phyloP scores from a whole-genome alignment of 1,140 invertebrate genomes.

The Hyphantria cunea region DNA sequence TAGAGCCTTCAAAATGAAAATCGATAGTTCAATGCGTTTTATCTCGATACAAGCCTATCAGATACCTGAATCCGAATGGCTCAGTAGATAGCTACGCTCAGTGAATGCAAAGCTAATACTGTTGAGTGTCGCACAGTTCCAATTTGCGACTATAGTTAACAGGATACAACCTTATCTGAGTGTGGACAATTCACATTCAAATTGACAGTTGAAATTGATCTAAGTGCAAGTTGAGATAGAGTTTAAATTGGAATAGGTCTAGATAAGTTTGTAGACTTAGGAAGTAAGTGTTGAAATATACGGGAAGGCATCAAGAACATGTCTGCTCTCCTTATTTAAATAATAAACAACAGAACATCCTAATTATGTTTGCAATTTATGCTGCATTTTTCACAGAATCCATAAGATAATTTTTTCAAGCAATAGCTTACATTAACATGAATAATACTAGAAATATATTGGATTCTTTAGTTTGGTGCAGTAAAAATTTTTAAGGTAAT shows the following conservation, averaged over 20 bases:
- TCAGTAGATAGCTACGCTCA: slow-evolving; percentile 52
- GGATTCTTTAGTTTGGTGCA: no score
- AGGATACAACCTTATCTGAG: slow-evolving; percentile 48
- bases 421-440: no score
- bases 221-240: slow-evolving; percentile 2
- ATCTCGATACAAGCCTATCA: slow-evolving; percentile 54
- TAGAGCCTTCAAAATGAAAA: no score
- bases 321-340: no score
- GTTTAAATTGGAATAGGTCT: not conserved
- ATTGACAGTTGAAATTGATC: slow-evolving; percentile 2
- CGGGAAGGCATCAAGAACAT: no score
- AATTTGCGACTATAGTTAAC: slow-evolving; percentile 50
- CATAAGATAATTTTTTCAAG: no score
- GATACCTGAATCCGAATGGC: slow-evolving; percentile 59
- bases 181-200: slow-evolving; percentile 6
- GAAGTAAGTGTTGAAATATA: not conserved
- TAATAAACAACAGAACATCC: no score
- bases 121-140: slow-evolving; percentile 55
- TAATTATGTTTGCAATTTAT: no score
- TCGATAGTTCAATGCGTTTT: slow-evolving; percentile 42
- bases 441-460: no score
- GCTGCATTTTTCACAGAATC: no score
- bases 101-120: slow-evolving; percentile 59
- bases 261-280: not conserved
- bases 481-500: no score